These are phyloP conservation scores for Reinhardtius hippoglossoides DNA, from an alignment of 2,113 vertebrate genomes.

Conservation along the genomic window DNA sequence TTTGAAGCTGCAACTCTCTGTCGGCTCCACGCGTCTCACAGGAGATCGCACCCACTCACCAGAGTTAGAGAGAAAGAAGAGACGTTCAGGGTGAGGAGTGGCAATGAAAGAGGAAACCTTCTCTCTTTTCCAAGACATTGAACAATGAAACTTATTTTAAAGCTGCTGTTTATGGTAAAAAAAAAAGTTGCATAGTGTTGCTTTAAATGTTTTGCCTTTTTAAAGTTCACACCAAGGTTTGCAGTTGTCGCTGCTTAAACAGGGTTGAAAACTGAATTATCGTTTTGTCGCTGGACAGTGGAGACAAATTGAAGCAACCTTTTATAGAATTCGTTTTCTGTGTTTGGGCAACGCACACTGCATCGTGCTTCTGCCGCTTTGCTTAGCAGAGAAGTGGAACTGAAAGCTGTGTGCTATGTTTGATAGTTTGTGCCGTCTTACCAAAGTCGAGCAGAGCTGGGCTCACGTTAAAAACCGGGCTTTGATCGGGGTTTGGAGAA, in stretches of 20 bases:
- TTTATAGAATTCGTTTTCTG: not conserved
- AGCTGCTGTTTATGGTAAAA: too few relatives aligned
- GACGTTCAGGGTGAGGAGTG: too few relatives aligned
- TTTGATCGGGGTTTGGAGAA: constrained; percentile 6
- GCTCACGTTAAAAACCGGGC: not conserved
- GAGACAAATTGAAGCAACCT: not conserved
- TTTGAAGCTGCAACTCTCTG: too few relatives aligned
- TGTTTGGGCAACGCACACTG: not conserved
- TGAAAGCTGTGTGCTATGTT: too few relatives aligned
- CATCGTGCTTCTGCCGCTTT: not conserved
- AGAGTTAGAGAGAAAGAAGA: too few relatives aligned
- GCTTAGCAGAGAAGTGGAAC: not conserved
- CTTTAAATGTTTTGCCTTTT: not conserved
- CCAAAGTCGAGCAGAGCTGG: not conserved
- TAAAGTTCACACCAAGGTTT: not conserved
- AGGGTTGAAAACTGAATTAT: not conserved
- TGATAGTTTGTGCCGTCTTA: not conserved
- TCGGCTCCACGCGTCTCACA: too few relatives aligned
- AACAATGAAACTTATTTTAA: too few relatives aligned
- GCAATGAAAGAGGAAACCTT: too few relatives aligned
- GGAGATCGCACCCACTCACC: too few relatives aligned
- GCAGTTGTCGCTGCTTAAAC: constrained; percentile 8
- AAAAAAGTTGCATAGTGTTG: too few relatives aligned
- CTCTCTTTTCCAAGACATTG: too few relatives aligned
- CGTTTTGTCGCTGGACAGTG: constrained; percentile 5